Evolutionary conservation across 2,888 invertebrate species (phyloP), one percentile per base, ranked within the genome.

Genomic region (Barypeithes pellucidus): DNA sequence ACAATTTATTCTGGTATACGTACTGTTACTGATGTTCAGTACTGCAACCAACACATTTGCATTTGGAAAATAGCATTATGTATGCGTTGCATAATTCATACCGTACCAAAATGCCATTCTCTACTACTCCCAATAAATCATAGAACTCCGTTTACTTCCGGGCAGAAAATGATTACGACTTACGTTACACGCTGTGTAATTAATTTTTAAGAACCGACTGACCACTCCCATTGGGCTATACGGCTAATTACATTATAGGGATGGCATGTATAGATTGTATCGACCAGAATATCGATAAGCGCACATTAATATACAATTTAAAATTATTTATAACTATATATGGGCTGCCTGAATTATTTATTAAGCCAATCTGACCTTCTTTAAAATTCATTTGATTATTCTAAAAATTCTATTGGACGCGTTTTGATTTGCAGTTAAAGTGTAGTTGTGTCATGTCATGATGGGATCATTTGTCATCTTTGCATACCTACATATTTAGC

Each of bases 181-280:
- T 50, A 22, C n/a, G 22, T 11, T 20, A 1, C 52, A 54, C 20
- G 20, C 29, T 54, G 24, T 47, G 24, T 33, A 50, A 57, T 57
- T 57, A 57, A 57, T 57, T 29, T 57, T 57, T 57, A 57, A 33
- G 33, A 11, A 57, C 16, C 33, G 16, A 57, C 16, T 16, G 16
- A 33, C 29, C 54, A 57, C 54, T 29, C 54, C 60, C 18, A 24
- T 60, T n/a, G 22, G 20, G 24, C 41, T n/a, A 60, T 41, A 41
- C 20, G 12, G 14, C 8, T 57, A 41, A 60, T 60, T 60, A 60
- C 18, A 29, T n/a, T n/a, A 36, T 36, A 39, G 39, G n/a, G 12
- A 39, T 39, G 39, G n/a, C n/a, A n/a, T n/a, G 11, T 33, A 5
- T 8, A 33, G 4, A 33, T 33, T 33, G 33, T 5, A 33, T 5